A percentile compares a stretch with the other conserved stretches of the same genome.
These are phyloP conservation scores for Phrynosoma blainvillii DNA, from an alignment of 2,113 vertebrate genomes.

Conservation along the genomic window DNA sequence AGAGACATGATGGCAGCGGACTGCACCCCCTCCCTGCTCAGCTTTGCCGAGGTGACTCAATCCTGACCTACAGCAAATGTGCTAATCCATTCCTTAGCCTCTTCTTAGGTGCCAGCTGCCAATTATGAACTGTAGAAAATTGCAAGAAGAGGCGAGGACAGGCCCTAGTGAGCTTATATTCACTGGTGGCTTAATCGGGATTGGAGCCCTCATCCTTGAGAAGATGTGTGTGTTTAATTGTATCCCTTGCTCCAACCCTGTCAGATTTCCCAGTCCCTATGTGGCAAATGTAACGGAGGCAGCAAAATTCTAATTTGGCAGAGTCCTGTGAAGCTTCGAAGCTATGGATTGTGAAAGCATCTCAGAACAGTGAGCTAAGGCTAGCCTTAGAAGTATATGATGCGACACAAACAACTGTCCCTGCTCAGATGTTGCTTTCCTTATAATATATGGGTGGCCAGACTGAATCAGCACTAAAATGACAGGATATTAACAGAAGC, in stretches of 20 bases:
- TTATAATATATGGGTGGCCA: not conserved
- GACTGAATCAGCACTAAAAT: not conserved
- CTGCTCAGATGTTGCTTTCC: not conserved
- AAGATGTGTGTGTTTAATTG: not conserved
- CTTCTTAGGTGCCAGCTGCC: not conserved
- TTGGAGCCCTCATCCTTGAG: constrained; percentile 2
- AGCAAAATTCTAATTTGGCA: not conserved
- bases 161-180: constrained; percentile 4
- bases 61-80: constrained; percentile 1
- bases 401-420: not conserved
- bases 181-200: constrained; percentile 11
- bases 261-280: not conserved
- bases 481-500: not conserved
- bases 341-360: not conserved
- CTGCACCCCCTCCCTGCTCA: not conserved
- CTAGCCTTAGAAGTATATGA: not conserved
- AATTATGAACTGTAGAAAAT: constrained; percentile 4
- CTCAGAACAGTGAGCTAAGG: not conserved
- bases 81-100: not conserved
- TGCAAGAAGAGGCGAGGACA: not conserved
- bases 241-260: no score
- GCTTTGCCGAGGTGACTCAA: not conserved
- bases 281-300: not conserved
- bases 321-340: not conserved
- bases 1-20: not conserved